Base-by-base conservation (phyloP, 1,140 invertebrate genomes). In the Eupeodes corollae region DNA sequence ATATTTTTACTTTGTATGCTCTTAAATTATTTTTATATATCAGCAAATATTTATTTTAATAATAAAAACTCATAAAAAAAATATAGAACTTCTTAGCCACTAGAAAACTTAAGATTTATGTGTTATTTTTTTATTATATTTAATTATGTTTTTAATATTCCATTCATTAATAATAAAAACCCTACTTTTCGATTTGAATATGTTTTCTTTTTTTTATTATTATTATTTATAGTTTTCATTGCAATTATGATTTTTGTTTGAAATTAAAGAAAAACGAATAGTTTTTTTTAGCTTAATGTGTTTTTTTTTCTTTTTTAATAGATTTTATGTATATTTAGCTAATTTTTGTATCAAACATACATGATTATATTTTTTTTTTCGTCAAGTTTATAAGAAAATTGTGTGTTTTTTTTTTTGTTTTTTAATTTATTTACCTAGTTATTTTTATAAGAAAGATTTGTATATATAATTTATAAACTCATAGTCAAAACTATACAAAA, bases 321-420 rank as follows among this genome's bases (percentile, higher is more conserved):
- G 37, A 5, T 38, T 38, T 14, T 37, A 33, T 41, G 42, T 41
- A 21, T 47, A 47, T 45, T 44, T 31, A 40, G 47, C 37, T 42
- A 18, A 16, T 15, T 30, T 32, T 30, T 15, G 38, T 57, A 52
- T 60, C 52, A 53, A 52, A 57, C 55, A 58, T 49, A 60, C 53
- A 26, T 26, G 3, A 26, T 26, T 26, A 26, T 3, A 5, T 26
- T 42, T 47, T 42, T 42, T 33, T 37, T 45, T 48, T 26, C 18
- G 42, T 49, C 16, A 31, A 34, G 12, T 32, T 19, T 26, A 26
- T 26, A 26, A 26, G 21, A 26, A 26, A 26, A 26, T 26, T 26
- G 3, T 26, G 8, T 26, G 3, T 26, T 26, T 26, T 26, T 26
- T 26, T 5, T 26, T 26, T 26, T 26, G 3, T 26, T 26, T 5